phyloP scores from a whole-genome alignment of 2,888 invertebrate species.

The Brassicogethes aeneus region DNA sequence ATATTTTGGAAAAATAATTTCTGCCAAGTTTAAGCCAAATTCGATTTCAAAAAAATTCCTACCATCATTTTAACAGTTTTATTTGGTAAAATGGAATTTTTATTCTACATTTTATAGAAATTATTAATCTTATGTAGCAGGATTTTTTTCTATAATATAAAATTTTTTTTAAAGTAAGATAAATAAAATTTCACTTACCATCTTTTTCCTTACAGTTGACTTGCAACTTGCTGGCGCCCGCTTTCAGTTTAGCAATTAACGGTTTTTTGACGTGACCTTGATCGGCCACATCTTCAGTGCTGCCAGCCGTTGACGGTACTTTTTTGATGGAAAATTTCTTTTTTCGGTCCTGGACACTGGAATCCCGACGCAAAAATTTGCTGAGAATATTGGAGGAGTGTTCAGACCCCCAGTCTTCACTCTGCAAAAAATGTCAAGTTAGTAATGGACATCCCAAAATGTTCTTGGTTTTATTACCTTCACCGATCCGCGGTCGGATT shows the following conservation, averaged over 20 bases:
- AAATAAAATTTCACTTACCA: conserved; percentile 49
- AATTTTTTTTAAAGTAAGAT: too few relatives aligned
- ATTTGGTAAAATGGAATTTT: too few relatives aligned
- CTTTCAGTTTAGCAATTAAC: conserved; percentile 61
- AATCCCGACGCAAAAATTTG: conserved; percentile 54
- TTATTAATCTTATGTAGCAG: too few relatives aligned
- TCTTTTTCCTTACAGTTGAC: conserved; percentile 53
- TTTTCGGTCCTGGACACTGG: conserved; percentile 40
- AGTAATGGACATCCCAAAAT: background rate
- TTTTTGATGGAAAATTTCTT: too few relatives aligned
- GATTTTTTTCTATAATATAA: too few relatives aligned
- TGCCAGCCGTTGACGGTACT: conserved; percentile 23
- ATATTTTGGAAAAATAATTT: too few relatives aligned
- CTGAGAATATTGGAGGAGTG: conserved; percentile 60
- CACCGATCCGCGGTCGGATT: conserved; percentile 48
- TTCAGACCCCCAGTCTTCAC: conserved; percentile 65
- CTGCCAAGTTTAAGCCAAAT: too few relatives aligned
- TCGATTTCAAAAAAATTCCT: too few relatives aligned
- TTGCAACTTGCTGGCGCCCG: conserved; percentile 50
- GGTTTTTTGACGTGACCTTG: conserved; percentile 42
- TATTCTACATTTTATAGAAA: too few relatives aligned
- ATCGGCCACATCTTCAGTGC: conserved; percentile 12
- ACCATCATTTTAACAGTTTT: too few relatives aligned
- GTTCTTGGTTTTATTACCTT: conserved; percentile 38
- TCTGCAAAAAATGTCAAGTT: conserved; percentile 35